phyloP scores from a whole-genome alignment of 2,113 vertebrate genomes.

The Blennius ocellaris region DNA sequence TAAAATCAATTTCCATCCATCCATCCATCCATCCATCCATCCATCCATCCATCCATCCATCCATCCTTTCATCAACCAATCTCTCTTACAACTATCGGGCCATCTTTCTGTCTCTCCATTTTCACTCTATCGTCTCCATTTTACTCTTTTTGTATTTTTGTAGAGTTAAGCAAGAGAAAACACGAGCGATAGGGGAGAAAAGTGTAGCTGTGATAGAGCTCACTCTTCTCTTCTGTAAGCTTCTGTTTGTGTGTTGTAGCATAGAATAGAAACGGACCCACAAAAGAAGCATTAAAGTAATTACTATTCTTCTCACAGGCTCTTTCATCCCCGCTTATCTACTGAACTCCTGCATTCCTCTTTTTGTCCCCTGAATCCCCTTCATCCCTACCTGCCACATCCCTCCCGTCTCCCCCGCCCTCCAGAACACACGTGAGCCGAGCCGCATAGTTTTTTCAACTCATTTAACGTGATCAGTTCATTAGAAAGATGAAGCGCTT shows the following conservation, averaged over 20 bases:
- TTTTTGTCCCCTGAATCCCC: conserved; percentile 54
- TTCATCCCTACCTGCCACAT: conserved; percentile 48
- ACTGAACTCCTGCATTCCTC: not conserved
- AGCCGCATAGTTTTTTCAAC: conserved; percentile 57
- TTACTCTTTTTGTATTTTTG: too few relatives aligned
- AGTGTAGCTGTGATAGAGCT: too few relatives aligned
- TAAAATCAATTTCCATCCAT: too few relatives aligned
- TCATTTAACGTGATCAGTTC: conserved; percentile 79
- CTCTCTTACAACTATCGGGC: too few relatives aligned
- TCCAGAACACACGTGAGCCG: conserved; percentile 7
- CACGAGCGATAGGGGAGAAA: too few relatives aligned
- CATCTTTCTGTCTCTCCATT: too few relatives aligned
- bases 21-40: too few relatives aligned
- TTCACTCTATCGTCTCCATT: too few relatives aligned
- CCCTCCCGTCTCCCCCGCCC: not conserved
- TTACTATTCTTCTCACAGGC: not conserved
- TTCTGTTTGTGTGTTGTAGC: not conserved
- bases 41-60: too few relatives aligned
- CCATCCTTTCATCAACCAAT: too few relatives aligned
- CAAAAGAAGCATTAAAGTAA: conserved; percentile 13
- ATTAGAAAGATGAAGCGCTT: conserved; percentile 79
- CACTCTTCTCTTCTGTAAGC: not conserved
- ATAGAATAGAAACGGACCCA: conserved; percentile 4
- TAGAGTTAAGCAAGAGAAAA: too few relatives aligned
- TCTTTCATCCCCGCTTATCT: not conserved